A percentile compares a stretch with the other conserved stretches of the same genome.
Conservation (phyloP, 2,797 vertebrate species). For the Todus mexicanus region DNA sequence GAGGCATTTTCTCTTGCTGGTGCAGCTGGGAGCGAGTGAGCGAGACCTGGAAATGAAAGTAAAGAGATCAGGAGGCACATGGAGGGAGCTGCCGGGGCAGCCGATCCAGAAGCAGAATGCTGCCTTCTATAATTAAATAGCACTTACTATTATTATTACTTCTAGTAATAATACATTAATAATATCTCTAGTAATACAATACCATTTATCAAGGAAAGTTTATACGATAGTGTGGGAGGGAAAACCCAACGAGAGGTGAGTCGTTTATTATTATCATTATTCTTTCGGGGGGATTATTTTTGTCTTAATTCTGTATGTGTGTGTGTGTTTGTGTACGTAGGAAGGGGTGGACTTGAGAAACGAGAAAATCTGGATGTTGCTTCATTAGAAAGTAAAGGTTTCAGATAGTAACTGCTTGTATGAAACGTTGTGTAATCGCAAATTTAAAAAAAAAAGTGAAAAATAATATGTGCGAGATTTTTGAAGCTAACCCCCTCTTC, state of each 20-base stretch:
- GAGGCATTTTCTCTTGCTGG: constrained; percentile 69
- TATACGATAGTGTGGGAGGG: constrained; percentile 67
- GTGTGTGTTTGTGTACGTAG: background rate
- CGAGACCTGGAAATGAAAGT: constrained; percentile 79
- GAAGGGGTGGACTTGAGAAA: constrained; percentile 18
- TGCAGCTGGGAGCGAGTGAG: constrained; percentile 65
- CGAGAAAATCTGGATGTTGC: constrained; percentile 20
- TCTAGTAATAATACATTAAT: constrained; percentile 80
- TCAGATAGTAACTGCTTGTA: background rate
- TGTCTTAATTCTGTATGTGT: background rate
- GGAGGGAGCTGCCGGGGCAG: constrained; percentile 75
- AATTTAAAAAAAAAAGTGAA: background rate
- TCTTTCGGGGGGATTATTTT: constrained; percentile 35
- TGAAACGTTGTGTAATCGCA: constrained; percentile 13
- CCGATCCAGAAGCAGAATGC: constrained; percentile 76
- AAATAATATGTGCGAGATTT: background rate
- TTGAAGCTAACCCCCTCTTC: constrained; percentile 14
- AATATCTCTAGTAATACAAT: constrained; percentile 80
- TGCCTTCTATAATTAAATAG: constrained; percentile 80
- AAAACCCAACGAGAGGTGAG: constrained; percentile 75
- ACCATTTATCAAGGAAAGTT: constrained; percentile 77
- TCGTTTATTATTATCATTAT: constrained; percentile 61
- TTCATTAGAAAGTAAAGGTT: constrained; percentile 32
- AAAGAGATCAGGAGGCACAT: constrained; percentile 74
- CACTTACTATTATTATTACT: constrained; percentile 80